Percentiles rank a stretch among this genome's conserved stretches.
phyloP scores from a whole-genome alignment of 2,888 invertebrate genomes.

The Eubasilissa splendida region DNA sequence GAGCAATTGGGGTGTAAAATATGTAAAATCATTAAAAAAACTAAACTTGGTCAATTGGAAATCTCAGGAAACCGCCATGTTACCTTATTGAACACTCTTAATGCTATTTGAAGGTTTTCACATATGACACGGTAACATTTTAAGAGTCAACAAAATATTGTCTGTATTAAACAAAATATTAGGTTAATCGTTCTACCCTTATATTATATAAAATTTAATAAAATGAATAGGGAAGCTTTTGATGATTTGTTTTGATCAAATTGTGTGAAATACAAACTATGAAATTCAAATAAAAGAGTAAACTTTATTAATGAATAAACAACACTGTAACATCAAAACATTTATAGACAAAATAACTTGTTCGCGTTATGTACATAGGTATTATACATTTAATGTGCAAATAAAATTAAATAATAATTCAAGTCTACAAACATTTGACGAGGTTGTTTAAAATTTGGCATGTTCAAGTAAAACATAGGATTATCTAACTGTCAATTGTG shows the following conservation, averaged over 20 bases:
- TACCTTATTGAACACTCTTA: no score
- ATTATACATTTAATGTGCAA: slow-evolving; percentile 24
- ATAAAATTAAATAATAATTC: slow-evolving; percentile 19
- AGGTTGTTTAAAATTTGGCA: neutral
- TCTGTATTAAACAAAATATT: no score
- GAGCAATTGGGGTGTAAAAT: no score
- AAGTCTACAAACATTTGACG: slow-evolving; percentile 35
- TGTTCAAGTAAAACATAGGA: no score
- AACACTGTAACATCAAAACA: slow-evolving; percentile 33
- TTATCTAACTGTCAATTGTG: neutral
- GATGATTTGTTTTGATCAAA: neutral
- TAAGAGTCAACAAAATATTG: no score
- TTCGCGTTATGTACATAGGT: slow-evolving; percentile 40
- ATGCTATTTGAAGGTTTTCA: no score
- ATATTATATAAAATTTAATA: neutral
- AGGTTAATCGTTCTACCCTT: neutral
- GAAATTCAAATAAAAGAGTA: neutral
- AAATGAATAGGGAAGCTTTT: neutral
- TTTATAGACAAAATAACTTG: slow-evolving; percentile 47
- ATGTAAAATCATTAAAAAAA: no score
- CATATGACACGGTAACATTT: no score
- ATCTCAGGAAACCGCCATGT: no score
- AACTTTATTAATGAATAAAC: slow-evolving; percentile 18
- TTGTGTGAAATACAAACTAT: neutral
- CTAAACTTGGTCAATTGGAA: no score